Percentiles rank a stretch among this genome's conserved stretches.
phyloP scores from a whole-genome alignment of 2,113 vertebrate genomes.

The Pagrus major region DNA sequence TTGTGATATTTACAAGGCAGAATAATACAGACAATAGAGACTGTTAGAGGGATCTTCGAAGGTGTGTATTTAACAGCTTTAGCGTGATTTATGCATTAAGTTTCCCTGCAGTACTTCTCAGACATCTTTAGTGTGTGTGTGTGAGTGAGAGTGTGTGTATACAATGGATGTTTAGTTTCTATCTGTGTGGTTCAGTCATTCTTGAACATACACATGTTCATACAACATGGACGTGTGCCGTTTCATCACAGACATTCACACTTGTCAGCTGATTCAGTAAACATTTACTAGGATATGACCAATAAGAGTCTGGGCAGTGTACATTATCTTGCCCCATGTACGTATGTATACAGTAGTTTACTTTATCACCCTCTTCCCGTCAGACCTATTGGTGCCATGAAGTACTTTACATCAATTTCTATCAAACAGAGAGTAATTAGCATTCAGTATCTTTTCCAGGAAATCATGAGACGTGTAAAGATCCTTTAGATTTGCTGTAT shows the following conservation, averaged over 20 bases:
- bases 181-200: background rate
- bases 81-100: background rate
- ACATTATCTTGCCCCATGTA: background rate
- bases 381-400: background rate
- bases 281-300: background rate
- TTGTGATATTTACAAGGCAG: background rate
- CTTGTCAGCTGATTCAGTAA: background rate
- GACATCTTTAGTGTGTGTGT: background rate
- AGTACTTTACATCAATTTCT: background rate
- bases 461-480: background rate
- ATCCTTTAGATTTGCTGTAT: slow-evolving; percentile 26
- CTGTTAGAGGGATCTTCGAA: background rate
- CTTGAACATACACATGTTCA: background rate
- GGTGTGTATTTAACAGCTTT: background rate
- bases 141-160: background rate
- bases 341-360: background rate
- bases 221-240: background rate
- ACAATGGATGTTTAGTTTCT: slow-evolving; percentile 3
- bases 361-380: background rate
- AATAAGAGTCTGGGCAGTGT: background rate
- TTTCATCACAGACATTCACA: background rate
- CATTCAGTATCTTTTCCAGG: background rate
- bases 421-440: background rate
- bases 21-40: background rate
- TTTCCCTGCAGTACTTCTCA: background rate